A percentile compares a stretch with the other conserved stretches of the same genome.
Evolutionary conservation across 2,113 vertebrate species (phyloP).

Genomic region (Chaetops frenatus): DNA sequence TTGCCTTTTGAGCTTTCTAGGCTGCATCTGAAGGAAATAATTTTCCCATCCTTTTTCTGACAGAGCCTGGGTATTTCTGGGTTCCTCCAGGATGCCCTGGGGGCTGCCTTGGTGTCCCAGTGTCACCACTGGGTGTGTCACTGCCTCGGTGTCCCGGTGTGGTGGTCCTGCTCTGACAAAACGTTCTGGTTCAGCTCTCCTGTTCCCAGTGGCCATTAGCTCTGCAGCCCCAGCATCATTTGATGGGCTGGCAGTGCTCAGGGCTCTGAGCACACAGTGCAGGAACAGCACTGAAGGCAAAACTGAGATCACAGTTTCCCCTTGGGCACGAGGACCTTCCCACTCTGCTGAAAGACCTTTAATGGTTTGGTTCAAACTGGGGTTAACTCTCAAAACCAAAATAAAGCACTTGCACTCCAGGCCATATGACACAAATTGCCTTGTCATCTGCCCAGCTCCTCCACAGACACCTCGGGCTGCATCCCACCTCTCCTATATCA

Average conservation of each 20-base stretch:
- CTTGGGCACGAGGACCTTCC: background rate
- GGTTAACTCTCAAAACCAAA: background rate
- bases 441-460: background rate
- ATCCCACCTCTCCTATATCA: too few species aligned
- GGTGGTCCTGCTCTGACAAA: background rate
- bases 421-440: background rate
- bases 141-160: background rate
- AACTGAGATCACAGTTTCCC: background rate
- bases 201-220: background rate
- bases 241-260: background rate
- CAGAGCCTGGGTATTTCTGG: background rate
- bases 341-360: background rate
- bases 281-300: background rate
- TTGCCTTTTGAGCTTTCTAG: background rate
- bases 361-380: background rate
- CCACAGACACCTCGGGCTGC: background rate
- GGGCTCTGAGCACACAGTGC: background rate
- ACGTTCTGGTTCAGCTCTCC: background rate
- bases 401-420: background rate
- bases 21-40: background rate
- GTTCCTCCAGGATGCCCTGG: fast-evolving
- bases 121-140: background rate
- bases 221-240: background rate
- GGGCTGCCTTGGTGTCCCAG: background rate
- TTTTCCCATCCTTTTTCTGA: background rate